Conservation (phyloP, 2,113 vertebrate species). For the Pseudonaja textilis region DNA sequence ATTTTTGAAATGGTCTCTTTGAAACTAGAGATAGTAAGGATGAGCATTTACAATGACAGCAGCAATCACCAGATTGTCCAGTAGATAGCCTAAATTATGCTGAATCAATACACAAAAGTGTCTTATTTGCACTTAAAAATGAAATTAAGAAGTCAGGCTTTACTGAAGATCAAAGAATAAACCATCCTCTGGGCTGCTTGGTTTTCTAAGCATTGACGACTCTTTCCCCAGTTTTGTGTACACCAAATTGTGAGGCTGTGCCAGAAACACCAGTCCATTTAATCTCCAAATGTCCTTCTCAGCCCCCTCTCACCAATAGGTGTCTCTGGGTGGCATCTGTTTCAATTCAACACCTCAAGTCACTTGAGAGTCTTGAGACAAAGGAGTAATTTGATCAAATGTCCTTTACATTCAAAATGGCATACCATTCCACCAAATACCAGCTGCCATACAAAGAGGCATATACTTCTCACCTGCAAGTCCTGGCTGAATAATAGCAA, state of each 20-base stretch:
- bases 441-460: background rate
- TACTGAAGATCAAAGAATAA: background rate
- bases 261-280: background rate
- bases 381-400: background rate
- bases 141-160: background rate
- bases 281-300: background rate
- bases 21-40: background rate
- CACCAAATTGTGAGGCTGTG: background rate
- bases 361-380: background rate
- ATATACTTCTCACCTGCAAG: background rate
- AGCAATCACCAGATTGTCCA: background rate
- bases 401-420: background rate
- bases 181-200: background rate
- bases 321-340: background rate
- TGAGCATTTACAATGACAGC: background rate
- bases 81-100: background rate
- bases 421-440: background rate
- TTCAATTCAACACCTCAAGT: background rate
- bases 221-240: background rate
- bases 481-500: background rate
- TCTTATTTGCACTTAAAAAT: background rate
- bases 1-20: background rate
- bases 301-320: background rate
- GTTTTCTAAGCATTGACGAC: background rate
- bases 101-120: background rate